phyloP scores from a whole-genome alignment of 2,113 vertebrate species.

The Megaceryle maxima region DNA sequence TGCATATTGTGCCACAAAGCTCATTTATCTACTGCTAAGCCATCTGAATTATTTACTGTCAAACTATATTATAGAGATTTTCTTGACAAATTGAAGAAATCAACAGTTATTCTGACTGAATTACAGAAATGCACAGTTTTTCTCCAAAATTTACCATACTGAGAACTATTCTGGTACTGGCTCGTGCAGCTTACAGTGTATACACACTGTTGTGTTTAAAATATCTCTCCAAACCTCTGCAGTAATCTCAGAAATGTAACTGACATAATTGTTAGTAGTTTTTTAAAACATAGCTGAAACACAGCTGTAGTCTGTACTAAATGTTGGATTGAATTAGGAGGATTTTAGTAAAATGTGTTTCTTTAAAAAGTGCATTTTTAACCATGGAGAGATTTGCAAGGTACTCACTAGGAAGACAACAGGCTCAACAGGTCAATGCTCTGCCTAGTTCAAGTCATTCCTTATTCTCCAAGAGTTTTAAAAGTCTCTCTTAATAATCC shows the following conservation, averaged over 20 bases:
- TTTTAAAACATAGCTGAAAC: neutral
- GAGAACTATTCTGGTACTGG: neutral
- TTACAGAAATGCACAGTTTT: neutral
- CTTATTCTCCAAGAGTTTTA: neutral
- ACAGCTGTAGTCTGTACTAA: neutral
- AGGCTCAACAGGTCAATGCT: neutral
- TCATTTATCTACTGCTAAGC: neutral
- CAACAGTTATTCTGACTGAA: neutral
- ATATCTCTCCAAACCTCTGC: neutral
- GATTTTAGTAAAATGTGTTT: neutral
- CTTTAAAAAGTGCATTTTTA: neutral
- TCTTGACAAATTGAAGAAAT: neutral
- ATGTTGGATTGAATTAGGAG: neutral
- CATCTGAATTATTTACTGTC: neutral
- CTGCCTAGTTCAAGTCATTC: neutral
- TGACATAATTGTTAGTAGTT: neutral
- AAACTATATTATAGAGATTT: neutral
- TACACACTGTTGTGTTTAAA: neutral
- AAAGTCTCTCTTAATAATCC: neutral
- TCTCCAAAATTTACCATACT: neutral
- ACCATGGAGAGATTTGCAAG: neutral
- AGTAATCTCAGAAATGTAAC: neutral
- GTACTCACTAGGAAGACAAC: neutral
- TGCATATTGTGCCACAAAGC: neutral
- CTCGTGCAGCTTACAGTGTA: neutral